Conservation (phyloP, 2,797 vertebrate species). For the Pampus argenteus region DNA sequence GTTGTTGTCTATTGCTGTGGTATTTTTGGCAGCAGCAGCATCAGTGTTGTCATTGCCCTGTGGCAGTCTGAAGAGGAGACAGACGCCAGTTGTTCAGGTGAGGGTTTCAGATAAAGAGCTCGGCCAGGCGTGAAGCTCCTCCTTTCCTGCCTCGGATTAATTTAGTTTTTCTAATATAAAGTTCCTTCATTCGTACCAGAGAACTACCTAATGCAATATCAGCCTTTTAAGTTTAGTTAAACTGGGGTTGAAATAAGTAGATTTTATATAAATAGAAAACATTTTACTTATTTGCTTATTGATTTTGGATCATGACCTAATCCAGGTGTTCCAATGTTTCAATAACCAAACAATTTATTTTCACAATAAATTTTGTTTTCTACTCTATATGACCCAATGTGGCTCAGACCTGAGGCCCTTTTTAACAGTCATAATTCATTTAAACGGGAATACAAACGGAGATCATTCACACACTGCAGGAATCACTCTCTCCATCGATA, state of each 20-base stretch:
- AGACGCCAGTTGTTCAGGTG: slow-evolving; percentile 48
- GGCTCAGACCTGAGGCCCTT: too few species aligned
- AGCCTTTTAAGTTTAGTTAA: not conserved
- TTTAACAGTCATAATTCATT: not conserved
- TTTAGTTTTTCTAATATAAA: slow-evolving; percentile 12
- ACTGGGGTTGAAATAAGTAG: not conserved
- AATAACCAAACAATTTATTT: not conserved
- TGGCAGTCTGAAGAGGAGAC: slow-evolving; percentile 39
- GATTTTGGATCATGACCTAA: not conserved
- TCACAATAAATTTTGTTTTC: not conserved
- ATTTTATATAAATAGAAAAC: not conserved
- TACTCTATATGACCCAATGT: not conserved
- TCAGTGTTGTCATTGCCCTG: slow-evolving; percentile 32
- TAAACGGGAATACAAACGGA: too few species aligned
- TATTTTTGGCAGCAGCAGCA: slow-evolving; percentile 40
- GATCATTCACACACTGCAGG: too few species aligned
- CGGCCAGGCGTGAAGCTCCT: slow-evolving; percentile 27
- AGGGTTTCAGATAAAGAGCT: slow-evolving; percentile 54
- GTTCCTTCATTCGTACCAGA: not conserved
- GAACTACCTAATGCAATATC: not conserved
- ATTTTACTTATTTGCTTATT: not conserved
- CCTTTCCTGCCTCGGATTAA: slow-evolving; percentile 12
- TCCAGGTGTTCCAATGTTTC: too few species aligned
- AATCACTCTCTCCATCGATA: too few species aligned
- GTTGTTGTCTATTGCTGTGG: slow-evolving; percentile 29